phyloP scores from a whole-genome alignment of 2,113 vertebrate genomes.

The Lepidothrix coronata region DNA sequence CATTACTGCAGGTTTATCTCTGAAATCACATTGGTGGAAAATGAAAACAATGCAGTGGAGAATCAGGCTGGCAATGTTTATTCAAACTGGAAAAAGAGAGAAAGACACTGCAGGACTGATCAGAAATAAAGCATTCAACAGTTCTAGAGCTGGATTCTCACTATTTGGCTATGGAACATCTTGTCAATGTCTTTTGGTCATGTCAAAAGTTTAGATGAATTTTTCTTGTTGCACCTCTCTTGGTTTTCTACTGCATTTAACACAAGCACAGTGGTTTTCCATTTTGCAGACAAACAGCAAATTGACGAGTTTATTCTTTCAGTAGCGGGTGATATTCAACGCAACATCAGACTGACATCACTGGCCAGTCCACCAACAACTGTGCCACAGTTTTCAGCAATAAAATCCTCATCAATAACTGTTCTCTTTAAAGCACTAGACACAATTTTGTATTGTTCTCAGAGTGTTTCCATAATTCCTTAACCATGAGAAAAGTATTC shows the following conservation, averaged over 20 bases:
- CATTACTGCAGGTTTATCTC: not conserved
- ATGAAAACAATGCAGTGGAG: not conserved
- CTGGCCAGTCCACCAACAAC: not conserved
- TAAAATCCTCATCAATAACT: not conserved
- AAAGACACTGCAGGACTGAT: not conserved
- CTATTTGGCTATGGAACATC: not conserved
- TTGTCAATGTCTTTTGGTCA: not conserved
- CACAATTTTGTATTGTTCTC: not conserved
- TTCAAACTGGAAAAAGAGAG: not conserved
- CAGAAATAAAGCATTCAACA: not conserved
- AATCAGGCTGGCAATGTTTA: not conserved
- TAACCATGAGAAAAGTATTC: not conserved
- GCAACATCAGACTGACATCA: not conserved
- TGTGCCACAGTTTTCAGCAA: not conserved
- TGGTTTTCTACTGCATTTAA: slow-evolving; percentile 11
- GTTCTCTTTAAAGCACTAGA: not conserved
- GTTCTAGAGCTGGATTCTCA: not conserved
- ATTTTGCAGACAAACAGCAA: not conserved
- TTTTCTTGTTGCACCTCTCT: not conserved
- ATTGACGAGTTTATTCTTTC: not conserved
- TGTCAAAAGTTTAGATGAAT: not conserved
- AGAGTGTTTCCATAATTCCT: not conserved
- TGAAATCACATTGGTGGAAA: not conserved
- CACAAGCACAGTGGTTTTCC: not conserved
- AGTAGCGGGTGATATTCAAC: not conserved